phyloP scores from a whole-genome alignment of 1,140 invertebrate species.

The Trichonephila clavata region DNA sequence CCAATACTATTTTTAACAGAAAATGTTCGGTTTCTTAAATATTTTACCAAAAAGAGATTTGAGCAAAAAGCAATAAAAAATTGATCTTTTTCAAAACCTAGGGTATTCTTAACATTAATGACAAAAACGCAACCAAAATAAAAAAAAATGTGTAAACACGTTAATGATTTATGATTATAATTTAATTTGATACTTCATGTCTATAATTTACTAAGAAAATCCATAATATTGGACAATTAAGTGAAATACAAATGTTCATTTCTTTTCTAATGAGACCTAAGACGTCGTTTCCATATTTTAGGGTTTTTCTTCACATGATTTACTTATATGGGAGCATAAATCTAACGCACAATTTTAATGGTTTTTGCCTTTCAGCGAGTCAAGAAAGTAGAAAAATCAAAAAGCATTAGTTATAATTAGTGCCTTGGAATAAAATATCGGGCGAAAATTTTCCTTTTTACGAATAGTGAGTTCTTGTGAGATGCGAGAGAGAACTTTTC shows the following conservation, averaged over 20 bases:
- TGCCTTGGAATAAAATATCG: background rate
- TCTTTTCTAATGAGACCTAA: background rate
- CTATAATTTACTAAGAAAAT: no score
- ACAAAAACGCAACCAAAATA: background rate
- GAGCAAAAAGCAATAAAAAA: no score
- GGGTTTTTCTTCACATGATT: background rate
- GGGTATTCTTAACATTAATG: no score
- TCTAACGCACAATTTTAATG: background rate
- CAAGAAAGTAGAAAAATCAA: background rate
- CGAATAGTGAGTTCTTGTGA: background rate
- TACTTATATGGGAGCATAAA: background rate
- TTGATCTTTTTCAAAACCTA: no score
- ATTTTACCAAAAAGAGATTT: no score
- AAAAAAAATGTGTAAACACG: background rate
- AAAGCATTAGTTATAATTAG: slow-evolving; percentile 25
- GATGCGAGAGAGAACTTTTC: background rate
- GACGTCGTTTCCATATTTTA: background rate
- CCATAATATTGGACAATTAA: background rate
- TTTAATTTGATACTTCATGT: no score
- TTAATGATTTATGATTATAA: background rate
- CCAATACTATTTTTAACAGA: no score
- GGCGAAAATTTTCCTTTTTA: background rate
- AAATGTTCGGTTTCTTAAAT: no score
- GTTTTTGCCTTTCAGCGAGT: background rate
- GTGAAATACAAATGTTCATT: background rate